phyloP scores from a whole-genome alignment of 2,888 invertebrate species.

The Mellilla xanthometata region DNA sequence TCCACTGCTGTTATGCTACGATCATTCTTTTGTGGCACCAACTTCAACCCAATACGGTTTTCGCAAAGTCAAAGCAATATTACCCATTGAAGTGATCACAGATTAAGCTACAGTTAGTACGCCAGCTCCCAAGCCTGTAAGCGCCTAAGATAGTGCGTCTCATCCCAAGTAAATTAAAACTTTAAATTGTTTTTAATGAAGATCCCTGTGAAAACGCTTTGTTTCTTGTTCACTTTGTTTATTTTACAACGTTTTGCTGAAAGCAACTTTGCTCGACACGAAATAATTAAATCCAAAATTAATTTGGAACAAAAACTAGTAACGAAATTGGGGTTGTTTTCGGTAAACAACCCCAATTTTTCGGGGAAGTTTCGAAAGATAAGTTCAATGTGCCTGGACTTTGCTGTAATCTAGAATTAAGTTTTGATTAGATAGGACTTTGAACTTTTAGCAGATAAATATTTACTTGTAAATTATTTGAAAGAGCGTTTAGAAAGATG shows the following conservation, averaged over 20 bases:
- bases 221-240: slow-evolving; percentile 18
- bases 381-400: too few species aligned
- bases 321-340: background rate
- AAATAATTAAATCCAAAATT: slow-evolving; percentile 14
- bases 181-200: slow-evolving; percentile 26
- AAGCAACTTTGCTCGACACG: slow-evolving; percentile 11
- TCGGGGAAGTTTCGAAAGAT: background rate
- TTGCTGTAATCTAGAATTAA: too few species aligned
- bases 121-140: slow-evolving; percentile 3
- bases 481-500: too few species aligned
- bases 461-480: too few species aligned
- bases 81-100: background rate
- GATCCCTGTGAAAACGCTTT: slow-evolving; percentile 15
- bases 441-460: too few species aligned
- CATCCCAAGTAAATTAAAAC: slow-evolving; percentile 23
- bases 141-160: slow-evolving; percentile 18
- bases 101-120: slow-evolving; percentile 1
- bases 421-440: too few species aligned
- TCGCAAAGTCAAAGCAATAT: background rate
- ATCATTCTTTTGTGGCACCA: too few species aligned
- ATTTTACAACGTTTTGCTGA: slow-evolving; percentile 17
- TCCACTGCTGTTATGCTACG: too few species aligned
- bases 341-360: background rate
- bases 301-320: slow-evolving; percentile 9
- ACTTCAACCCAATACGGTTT: too few species aligned